Conservation (phyloP, 2,113 vertebrate genomes). For the Protobothrops mucrosquamatus region DNA sequence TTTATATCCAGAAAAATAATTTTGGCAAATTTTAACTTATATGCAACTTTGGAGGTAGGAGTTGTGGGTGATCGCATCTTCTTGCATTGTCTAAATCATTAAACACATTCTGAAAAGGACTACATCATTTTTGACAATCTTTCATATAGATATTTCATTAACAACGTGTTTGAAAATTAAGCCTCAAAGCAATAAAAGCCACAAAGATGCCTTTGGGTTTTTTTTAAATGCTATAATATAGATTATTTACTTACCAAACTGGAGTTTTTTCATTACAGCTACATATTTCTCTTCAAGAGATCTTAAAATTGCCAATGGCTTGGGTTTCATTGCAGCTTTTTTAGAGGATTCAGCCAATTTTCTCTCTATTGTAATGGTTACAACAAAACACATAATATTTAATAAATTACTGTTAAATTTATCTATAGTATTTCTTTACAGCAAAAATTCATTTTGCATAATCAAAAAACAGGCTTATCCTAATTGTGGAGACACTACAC, state of each 20-base stretch:
- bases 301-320: slow-evolving; percentile 86
- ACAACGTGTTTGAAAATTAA: not conserved
- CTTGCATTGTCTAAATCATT: not conserved
- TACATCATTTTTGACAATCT: not conserved
- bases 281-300: slow-evolving; percentile 97
- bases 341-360: slow-evolving; percentile 91
- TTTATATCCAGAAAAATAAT: not conserved
- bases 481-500: not conserved
- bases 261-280: slow-evolving; percentile 95
- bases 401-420: not conserved
- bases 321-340: slow-evolving; percentile 85
- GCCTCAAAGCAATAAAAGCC: not conserved
- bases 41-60: not conserved
- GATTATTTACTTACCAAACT: slow-evolving; percentile 86
- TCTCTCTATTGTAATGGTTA: slow-evolving; percentile 78
- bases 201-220: slow-evolving; percentile 5
- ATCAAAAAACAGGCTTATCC: not conserved
- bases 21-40: not conserved
- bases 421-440: not conserved
- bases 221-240: not conserved
- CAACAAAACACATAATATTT: slow-evolving; percentile 21
- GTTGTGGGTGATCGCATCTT: not conserved
- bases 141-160: too few relatives aligned
- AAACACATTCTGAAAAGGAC: not conserved
- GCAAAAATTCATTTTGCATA: not conserved